Percentiles rank a stretch among this genome's conserved stretches.
Evolutionary conservation across 2,113 vertebrate genomes (phyloP).

Genomic region (Otolemur garnettii): DNA sequence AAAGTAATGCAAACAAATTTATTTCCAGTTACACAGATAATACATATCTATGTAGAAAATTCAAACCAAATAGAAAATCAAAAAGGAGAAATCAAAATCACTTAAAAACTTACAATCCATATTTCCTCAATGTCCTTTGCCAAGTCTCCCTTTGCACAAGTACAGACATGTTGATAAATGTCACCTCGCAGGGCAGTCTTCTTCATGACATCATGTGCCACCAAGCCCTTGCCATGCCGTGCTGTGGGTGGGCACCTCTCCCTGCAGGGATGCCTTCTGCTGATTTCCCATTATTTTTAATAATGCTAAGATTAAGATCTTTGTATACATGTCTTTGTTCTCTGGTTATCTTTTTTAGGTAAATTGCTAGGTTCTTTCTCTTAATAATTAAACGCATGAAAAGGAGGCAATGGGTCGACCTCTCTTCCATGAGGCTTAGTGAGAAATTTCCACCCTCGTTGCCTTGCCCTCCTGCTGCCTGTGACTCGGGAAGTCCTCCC

Average conservation of each 20-base stretch:
- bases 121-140: background rate
- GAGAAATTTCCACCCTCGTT: accelerated
- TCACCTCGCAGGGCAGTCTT: accelerated
- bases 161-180: accelerated
- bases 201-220: accelerated
- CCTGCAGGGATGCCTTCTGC: background rate
- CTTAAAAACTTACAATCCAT: background rate
- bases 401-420: background rate
- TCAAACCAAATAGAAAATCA: background rate
- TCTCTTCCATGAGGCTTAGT: background rate
- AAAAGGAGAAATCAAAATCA: constrained; percentile 4
- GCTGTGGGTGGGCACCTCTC: accelerated
- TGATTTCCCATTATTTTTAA: background rate
- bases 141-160: background rate
- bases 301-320: background rate
- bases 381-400: background rate
- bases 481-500: too few species aligned
- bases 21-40: background rate
- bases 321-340: background rate
- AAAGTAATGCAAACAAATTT: background rate
- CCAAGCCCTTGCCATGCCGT: accelerated
- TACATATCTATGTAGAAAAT: background rate
- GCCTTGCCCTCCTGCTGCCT: background rate
- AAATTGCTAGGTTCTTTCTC: background rate
- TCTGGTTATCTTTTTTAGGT: background rate